Evolutionary conservation across 2,113 vertebrate species (phyloP).

Genomic region (Eublepharis macularius): DNA sequence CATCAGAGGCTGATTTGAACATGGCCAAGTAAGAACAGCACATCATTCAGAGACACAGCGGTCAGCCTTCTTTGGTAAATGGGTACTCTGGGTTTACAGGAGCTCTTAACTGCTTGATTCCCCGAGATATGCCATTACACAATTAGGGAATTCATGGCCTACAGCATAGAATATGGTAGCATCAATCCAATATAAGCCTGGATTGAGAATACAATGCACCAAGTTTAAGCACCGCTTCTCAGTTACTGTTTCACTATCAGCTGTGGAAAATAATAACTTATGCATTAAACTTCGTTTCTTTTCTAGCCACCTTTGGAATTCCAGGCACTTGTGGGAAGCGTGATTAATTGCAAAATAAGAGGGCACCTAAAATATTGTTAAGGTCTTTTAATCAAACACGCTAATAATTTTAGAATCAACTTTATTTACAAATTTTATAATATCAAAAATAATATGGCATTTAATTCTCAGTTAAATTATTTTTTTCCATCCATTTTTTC

Average conservation of each 20-base stretch:
- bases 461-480: constrained; percentile 58
- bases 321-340: not conserved
- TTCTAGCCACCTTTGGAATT: not conserved
- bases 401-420: constrained; percentile 58
- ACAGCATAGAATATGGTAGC: not conserved
- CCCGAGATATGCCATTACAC: not conserved
- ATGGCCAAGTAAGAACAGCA: too few relatives aligned
- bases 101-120: too few relatives aligned
- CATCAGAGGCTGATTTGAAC: too few relatives aligned
- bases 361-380: not conserved
- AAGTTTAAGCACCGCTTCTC: not conserved
- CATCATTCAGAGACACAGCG: not conserved
- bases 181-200: not conserved
- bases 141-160: not conserved
- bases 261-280: not conserved
- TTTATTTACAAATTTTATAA: constrained; percentile 72
- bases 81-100: not conserved
- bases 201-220: not conserved
- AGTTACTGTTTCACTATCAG: not conserved
- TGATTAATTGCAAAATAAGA: not conserved
- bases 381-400: constrained; percentile 34
- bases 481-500: constrained; percentile 50
- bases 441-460: constrained; percentile 71
- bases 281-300: too few relatives aligned
- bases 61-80: not conserved